Percentiles rank a stretch among this genome's conserved stretches.
These are phyloP conservation scores for Trinorchestia longiramus DNA, from an alignment of 1,140 invertebrate species.

Conservation along the genomic window DNA sequence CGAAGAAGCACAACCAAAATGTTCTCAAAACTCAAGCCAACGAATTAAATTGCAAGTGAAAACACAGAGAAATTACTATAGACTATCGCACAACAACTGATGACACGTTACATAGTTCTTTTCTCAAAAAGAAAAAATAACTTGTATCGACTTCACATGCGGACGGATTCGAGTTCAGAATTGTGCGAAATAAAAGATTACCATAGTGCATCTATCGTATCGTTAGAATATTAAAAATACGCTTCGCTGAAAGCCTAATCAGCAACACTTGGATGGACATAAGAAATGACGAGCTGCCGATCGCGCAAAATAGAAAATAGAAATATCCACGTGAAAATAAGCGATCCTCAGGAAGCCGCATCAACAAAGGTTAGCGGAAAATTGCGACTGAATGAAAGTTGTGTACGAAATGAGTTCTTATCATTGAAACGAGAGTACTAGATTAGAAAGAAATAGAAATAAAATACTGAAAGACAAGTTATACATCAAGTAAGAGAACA, in stretches of 20 bases:
- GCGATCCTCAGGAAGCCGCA: neutral
- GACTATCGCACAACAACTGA: neutral
- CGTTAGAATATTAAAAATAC: neutral
- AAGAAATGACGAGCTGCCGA: neutral
- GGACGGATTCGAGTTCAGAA: neutral
- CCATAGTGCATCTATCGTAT: neutral
- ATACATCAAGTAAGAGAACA: neutral
- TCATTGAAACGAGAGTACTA: neutral
- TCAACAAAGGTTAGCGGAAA: neutral
- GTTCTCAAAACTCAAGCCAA: neutral
- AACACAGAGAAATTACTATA: neutral
- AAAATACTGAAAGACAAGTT: neutral
- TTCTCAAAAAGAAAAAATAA: neutral
- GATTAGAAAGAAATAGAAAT: neutral
- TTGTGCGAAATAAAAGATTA: neutral
- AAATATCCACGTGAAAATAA: neutral
- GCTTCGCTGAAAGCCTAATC: neutral
- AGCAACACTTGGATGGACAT: neutral
- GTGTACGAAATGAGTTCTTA: neutral
- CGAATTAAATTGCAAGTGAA: neutral
- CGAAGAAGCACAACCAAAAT: neutral
- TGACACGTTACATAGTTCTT: neutral
- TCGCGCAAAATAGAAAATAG: neutral
- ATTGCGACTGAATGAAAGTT: neutral
- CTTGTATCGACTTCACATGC: neutral